Evolutionary conservation across 1,140 invertebrate genomes (phyloP).

Genomic region (Meloidogyne chitwoodi): DNA sequence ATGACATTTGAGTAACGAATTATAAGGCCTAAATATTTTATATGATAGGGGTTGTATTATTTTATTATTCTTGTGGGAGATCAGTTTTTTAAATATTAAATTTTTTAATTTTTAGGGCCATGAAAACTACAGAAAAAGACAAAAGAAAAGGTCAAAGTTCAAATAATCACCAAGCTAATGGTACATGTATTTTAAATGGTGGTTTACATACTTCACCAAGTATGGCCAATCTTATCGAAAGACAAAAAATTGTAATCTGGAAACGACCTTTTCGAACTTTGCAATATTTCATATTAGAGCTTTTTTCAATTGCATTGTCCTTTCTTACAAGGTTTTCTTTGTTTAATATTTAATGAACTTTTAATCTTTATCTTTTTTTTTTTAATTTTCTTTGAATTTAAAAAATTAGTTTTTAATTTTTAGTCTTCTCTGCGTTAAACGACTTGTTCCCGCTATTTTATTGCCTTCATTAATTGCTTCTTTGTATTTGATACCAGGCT

Average conservation of each 20-base stretch:
- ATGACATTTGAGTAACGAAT: too few relatives aligned
- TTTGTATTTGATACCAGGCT: constrained; percentile 46
- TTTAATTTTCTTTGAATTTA: too few relatives aligned
- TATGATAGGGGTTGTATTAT: too few relatives aligned
- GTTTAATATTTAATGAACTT: not conserved
- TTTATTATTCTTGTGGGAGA: not conserved
- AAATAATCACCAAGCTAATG: constrained; percentile 11
- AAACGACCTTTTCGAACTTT: constrained; percentile 28
- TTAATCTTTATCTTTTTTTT: not conserved
- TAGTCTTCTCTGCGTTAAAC: constrained; percentile 19
- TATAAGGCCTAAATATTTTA: too few relatives aligned
- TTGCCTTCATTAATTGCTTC: not conserved
- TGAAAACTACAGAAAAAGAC: not conserved
- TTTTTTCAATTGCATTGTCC: constrained; percentile 13
- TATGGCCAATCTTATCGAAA: constrained; percentile 22
- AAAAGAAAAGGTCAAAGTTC: not conserved
- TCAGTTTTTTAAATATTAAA: not conserved
- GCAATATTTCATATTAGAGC: constrained; percentile 21
- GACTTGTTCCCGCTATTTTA: constrained; percentile 19
- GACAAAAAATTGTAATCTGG: constrained; percentile 30
- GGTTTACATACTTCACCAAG: constrained; percentile 17
- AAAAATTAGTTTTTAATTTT: too few relatives aligned
- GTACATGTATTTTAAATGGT: constrained; percentile 1
- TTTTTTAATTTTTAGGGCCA: not conserved
- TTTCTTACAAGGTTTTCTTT: constrained; percentile 26